A percentile compares a stretch with the other conserved stretches of the same genome.
Evolutionary conservation across 2,797 vertebrate species (phyloP).

Genomic region (Discoglossus pictus): DNA sequence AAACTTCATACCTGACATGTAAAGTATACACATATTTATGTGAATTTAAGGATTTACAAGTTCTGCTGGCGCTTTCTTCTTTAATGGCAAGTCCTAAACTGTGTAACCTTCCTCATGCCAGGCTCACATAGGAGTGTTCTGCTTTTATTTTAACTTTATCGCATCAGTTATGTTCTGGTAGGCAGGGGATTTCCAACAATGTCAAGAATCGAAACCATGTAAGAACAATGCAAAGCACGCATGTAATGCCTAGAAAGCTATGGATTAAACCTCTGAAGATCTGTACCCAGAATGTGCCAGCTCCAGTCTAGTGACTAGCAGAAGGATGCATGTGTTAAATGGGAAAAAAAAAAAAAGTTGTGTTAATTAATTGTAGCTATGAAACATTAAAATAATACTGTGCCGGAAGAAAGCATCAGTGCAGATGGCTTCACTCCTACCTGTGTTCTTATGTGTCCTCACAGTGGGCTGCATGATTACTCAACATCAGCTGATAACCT

Average conservation of each 20-base stretch:
- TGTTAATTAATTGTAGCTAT: neutral
- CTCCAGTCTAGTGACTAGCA: neutral
- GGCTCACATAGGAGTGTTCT: no score
- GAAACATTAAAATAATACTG: neutral
- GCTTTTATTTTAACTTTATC: conserved; percentile 9
- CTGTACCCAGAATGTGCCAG: no score
- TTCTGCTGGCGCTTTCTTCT: neutral
- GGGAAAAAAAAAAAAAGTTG: no score
- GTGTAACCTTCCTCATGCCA: conserved; percentile 33
- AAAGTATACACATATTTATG: no score
- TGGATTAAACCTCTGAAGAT: no score
- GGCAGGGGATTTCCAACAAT: conserved; percentile 35
- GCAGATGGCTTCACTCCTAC: conserved; percentile 55
- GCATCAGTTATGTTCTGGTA: conserved; percentile 37
- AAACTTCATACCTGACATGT: no score
- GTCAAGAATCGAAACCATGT: neutral
- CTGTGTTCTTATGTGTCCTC: conserved; percentile 56
- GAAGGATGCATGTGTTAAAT: neutral
- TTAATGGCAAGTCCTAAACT: conserved; percentile 16
- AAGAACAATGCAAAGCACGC: neutral
- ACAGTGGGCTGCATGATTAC: conserved; percentile 52
- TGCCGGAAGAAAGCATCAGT: neutral
- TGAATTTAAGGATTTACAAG: neutral
- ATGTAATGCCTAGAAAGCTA: no score
- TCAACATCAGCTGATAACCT: conserved; percentile 61